Evolutionary conservation across 2,888 invertebrate genomes (phyloP), one percentile per base, ranked within the genome.

Genomic region (Branchipolynoe longqiensis): DNA sequence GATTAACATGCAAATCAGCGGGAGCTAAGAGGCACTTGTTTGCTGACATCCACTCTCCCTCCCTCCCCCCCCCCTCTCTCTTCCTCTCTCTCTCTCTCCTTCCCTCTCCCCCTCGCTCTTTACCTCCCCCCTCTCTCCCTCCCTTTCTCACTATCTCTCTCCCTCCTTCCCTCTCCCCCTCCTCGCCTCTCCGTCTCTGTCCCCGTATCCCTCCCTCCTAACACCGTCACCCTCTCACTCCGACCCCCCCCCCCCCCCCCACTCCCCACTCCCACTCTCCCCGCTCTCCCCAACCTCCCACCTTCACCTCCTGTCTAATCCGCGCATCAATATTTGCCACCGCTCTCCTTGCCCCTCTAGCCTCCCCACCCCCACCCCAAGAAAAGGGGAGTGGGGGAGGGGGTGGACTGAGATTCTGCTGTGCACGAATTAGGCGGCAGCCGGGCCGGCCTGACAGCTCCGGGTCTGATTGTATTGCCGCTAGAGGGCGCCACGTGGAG

Each of bases 241-340:
- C 18, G 8, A 12, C 8, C 18, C 48, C 18, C 48, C 18, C 48
- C 18, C 8, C 18, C 48, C 18, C 8, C 18, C 48, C 18, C 48
- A 12, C 48, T 48, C 48, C 18, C n/a, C n/a, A n/a, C n/a, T n/a
- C 48, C 18, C 8, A 12, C 48, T 48, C 48, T 48, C 48, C 18
- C 48, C 18, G 8, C 18, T 48, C 48, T 18, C 48, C 18, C 48
- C 18, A 48, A 12, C 48, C 18, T 18, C 18, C 48, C 8, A 18
- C 48, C 8, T 18, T 18, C 8, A 12, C 18, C 18, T 18, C 48
- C 12, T 54, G 25, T 78, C 78, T 78, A 78, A 78, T 54, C 12
- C 78, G 78, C n/a, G 48, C 78, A 78, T 78, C 78, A 78, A 78
- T 78, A 78, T 78, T 78, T 78, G 78, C n/a, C 25, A 33, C 78